Evolutionary conservation across 2,113 vertebrate genomes (phyloP), one percentile per base, ranked within the genome.

Genomic region (Hypocryptadius cinnamomeus): DNA sequence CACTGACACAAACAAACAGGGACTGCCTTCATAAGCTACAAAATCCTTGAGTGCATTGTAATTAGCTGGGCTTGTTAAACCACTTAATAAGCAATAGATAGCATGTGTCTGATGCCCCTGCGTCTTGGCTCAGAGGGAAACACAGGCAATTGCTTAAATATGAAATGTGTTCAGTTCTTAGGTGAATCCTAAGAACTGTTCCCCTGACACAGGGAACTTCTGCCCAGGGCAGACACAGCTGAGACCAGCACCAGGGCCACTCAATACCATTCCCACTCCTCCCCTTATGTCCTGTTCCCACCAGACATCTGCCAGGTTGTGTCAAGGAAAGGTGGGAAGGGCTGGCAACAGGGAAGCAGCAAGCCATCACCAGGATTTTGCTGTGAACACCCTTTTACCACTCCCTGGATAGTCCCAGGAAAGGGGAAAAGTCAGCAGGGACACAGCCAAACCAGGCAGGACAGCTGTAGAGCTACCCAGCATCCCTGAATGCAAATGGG

Each of bases 1-100:
- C 70, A 91, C 33, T 66, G 95, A 92, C 74, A 95, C 72, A 93
- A 93, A 96, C 87, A 94, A 94, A 96, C 80, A 93, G 79, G 44
- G 61, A 69, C 72, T 6, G 48, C 65, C 95, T 92, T 90, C 81
- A 48, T 87, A 80, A 90, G 82, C 79, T 59, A 84, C 79, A 66
- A 95, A 93, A 95, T 87, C 91, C 89, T 95, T 90, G 78, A 93
- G 74, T 77, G 82, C 40, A 37, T 8, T 80, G 92, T 78, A 92
- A 85, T 95, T 96, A 94, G 33, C 78, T 65, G 68, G 64, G 80
- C 85, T 91, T 89, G 56, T 50, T 86, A 93, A 96, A 86, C 54
- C 83, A 94, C 81, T 93, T 88, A 94, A 87, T 78, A 81, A 93
- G 82, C n/a, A 88, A 86, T 2, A 85, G 89, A 85, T 80, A 87